Conservation (phyloP, 2,888 invertebrate species). For the Catocala fraxini region DNA sequence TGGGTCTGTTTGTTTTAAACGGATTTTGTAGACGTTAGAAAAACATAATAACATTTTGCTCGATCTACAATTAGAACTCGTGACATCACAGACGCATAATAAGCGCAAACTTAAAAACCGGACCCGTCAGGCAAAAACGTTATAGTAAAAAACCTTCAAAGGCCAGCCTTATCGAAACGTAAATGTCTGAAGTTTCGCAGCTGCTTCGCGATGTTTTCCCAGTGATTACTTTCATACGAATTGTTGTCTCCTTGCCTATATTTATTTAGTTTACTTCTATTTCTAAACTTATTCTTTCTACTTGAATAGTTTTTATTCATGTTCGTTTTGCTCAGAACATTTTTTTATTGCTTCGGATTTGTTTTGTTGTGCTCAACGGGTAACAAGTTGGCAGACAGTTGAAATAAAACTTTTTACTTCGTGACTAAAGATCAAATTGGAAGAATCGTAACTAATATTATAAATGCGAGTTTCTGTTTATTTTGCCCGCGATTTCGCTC, state of each 20-base stretch:
- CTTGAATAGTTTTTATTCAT: slow-evolving; percentile 19
- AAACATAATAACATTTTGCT: no score
- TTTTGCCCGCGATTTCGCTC: no score
- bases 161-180: background rate
- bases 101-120: no score
- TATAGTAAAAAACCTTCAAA: no score
- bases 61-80: no score
- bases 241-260: slow-evolving; percentile 19
- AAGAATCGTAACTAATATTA: no score
- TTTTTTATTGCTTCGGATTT: slow-evolving; percentile 1
- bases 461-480: no score
- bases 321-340: slow-evolving; percentile 12
- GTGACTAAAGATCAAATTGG: background rate
- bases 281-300: slow-evolving; percentile 14
- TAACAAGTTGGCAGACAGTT: background rate
- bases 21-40: no score
- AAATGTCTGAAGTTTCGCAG: slow-evolving; percentile 30
- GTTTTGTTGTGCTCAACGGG: background rate
- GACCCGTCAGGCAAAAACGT: background rate
- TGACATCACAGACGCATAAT: no score
- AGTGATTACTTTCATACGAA: slow-evolving; percentile 45
- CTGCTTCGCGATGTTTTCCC: background rate
- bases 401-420: background rate
- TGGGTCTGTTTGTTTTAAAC: no score
- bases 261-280: slow-evolving; percentile 28